Conservation (phyloP, 2,888 invertebrate genomes). For the Branchellion lobata region DNA sequence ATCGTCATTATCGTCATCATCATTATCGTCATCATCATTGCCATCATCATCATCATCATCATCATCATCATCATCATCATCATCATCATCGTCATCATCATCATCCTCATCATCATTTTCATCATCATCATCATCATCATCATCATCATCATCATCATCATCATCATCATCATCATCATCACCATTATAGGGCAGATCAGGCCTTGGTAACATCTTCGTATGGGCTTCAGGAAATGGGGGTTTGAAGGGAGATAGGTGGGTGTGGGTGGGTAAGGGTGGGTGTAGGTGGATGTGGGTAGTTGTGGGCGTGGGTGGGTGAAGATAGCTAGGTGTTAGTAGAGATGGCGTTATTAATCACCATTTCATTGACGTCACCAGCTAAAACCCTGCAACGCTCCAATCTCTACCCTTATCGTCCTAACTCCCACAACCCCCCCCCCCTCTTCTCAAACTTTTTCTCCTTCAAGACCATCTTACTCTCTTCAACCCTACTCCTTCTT, state of each 20-base stretch:
- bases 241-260: slow-evolving; percentile 10
- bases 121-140: slow-evolving; percentile 34
- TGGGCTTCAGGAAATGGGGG: slow-evolving; percentile 99
- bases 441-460: no score
- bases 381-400: no score
- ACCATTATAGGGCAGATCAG: slow-evolving; percentile 75
- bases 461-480: no score
- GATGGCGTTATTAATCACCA: no score
- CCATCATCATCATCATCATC: background rate
- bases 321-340: no score
- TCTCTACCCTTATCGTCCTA: no score
- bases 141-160: slow-evolving; percentile 28
- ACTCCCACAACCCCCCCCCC: no score
- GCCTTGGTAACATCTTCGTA: slow-evolving; percentile 94
- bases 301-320: no score
- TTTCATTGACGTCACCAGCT: no score
- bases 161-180: slow-evolving; percentile 21
- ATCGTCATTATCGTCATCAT: background rate
- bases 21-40: background rate
- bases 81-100: slow-evolving; percentile 30
- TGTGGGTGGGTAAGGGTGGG: background rate
- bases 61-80: slow-evolving; percentile 31
- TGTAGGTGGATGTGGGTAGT: no score
- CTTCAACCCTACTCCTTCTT: no score
- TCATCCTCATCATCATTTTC: slow-evolving; percentile 1